A percentile compares a stretch with the other conserved stretches of the same genome.
Evolutionary conservation across 1,140 invertebrate genomes (phyloP).

Genomic region (Anthonomus grandis): DNA sequence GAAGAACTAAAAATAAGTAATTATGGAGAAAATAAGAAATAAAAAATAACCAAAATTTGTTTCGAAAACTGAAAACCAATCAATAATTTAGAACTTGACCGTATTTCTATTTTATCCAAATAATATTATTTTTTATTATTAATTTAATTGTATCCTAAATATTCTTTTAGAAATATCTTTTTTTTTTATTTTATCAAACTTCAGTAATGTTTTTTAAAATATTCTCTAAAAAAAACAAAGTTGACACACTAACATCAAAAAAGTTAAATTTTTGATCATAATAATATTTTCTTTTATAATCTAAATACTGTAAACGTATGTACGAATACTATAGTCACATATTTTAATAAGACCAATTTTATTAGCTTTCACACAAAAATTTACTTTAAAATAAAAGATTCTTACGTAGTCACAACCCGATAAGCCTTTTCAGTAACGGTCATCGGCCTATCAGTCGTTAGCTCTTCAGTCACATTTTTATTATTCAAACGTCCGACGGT

Average conservation of each 20-base stretch:
- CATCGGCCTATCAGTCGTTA: constrained; percentile 10
- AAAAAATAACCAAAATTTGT: no score
- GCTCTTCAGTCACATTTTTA: constrained; percentile 24
- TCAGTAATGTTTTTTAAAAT: no score
- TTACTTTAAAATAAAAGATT: background rate
- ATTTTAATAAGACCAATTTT: no score
- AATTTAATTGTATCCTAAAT: no score
- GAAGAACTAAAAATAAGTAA: no score
- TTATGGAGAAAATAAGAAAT: no score
- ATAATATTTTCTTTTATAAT: background rate
- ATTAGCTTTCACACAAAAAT: background rate
- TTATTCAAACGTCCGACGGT: constrained; percentile 7
- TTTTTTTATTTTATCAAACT: no score
- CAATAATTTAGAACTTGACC: no score
- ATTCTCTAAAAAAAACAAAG: background rate
- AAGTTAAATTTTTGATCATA: background rate
- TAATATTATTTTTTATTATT: no score
- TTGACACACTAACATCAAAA: background rate
- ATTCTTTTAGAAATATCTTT: no score
- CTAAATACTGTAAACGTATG: background rate
- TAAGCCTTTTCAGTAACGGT: constrained; percentile 28
- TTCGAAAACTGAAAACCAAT: no score
- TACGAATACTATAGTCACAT: constrained; percentile 1
- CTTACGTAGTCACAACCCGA: constrained; percentile 29
- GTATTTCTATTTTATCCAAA: no score